A percentile compares a stretch with the other conserved stretches of the same genome.
Evolutionary conservation across 1,140 invertebrate genomes (phyloP).

Genomic region (Lucilia cuprina): DNA sequence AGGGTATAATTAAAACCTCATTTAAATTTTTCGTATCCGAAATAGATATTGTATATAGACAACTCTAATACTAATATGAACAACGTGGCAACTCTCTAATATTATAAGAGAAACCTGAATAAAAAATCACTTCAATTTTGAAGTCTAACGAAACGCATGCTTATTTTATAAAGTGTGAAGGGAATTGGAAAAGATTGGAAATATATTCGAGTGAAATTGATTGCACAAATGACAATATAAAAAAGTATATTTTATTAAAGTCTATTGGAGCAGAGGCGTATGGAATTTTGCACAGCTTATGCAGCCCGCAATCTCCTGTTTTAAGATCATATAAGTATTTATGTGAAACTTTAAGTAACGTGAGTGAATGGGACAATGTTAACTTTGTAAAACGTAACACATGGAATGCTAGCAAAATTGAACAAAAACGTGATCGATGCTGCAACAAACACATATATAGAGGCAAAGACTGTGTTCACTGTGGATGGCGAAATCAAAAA

Average conservation of each 20-base stretch:
- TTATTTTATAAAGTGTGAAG: neutral
- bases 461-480: neutral
- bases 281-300: neutral
- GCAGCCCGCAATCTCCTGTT: neutral
- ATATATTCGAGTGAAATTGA: neutral
- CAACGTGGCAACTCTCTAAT: neutral
- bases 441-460: neutral
- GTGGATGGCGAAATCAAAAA: neutral
- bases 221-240: neutral
- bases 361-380: neutral
- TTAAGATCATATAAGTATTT: neutral
- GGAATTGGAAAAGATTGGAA: neutral
- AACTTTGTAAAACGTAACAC: neutral
- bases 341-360: neutral
- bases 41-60: too few relatives aligned
- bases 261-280: neutral
- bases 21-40: too few relatives aligned
- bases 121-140: neutral
- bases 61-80: too few relatives aligned
- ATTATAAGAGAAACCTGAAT: neutral
- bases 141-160: neutral
- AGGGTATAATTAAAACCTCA: too few relatives aligned
- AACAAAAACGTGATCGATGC: too few relatives aligned
- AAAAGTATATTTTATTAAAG: neutral
- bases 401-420: neutral